Base-by-base conservation (phyloP, 1,140 invertebrate genomes). In the Steinernema khuongi region DNA sequence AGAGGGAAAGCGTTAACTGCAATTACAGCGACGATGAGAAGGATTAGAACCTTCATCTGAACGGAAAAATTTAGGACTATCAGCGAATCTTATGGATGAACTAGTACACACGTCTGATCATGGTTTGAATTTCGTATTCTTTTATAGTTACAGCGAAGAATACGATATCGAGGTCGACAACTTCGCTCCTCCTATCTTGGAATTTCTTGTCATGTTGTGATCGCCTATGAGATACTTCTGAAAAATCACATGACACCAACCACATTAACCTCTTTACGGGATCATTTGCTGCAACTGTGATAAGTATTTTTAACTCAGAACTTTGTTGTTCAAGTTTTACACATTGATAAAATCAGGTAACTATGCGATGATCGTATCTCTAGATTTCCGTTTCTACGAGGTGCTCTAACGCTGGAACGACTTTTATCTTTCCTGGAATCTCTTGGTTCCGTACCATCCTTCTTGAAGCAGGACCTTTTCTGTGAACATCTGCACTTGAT, bases 111-210 rank as follows among this genome's bases (percentile, higher is more conserved):
- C 7, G 36, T n/a, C 36, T 41, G 36, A n/a, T 41, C 36, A 11
- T 41, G 36, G 7, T n/a, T 7, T n/a, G 36, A n/a, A 41, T 7
- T 41, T 41, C 7, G 36, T 41, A 22, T 60, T 22, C 19, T 14
- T 60, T 60, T 60, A 60, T 60, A 60, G 50, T 60, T 60, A 17
- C 14, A 60, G 14, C 26, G 4, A 4, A 14, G 50, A 11, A 11
- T 14, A 22, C 19, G 50, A 60, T 60, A 60, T 60, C 50, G 50
- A 60, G 50, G 50, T 60, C 50, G 50, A 22, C 7, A 60, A 60
- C 50, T 14, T 14, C 22, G 50, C 50, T 60, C 50, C 50, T 60
- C 50, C 50, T 60, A 7, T 60, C 19, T 4, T 60, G 4, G 19
- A 26, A 60, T 60, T 60, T 60, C 26, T 60, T 22, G 14, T 22